Evolutionary conservation across 2,888 invertebrate genomes (phyloP).

Genomic region (Tipula unca): DNA sequence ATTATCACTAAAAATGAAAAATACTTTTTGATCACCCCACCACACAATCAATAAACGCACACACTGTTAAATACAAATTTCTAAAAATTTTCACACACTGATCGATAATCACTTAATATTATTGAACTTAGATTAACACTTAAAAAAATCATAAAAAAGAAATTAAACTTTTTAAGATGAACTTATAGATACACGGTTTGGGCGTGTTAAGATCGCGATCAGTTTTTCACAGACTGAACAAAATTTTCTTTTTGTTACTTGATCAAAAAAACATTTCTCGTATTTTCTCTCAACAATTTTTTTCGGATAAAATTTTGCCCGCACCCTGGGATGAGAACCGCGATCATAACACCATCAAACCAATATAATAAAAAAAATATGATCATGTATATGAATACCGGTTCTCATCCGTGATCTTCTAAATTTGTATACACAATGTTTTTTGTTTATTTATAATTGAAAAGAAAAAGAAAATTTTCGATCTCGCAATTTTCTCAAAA

Average conservation of each 20-base stretch:
- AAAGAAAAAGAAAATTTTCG: not conserved
- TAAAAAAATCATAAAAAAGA: not conserved
- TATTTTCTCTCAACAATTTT: not conserved
- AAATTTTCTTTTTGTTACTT: not conserved
- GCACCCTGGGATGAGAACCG: not conserved
- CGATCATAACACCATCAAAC: not conserved
- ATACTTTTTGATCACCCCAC: not conserved
- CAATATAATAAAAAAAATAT: not conserved
- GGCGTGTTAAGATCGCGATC: not conserved
- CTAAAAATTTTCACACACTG: not conserved
- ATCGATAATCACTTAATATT: not conserved
- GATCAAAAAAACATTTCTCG: not conserved
- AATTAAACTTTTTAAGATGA: not conserved
- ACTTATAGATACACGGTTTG: not conserved
- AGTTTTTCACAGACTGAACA: not conserved
- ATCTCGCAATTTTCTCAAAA: not conserved
- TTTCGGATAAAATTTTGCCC: not conserved
- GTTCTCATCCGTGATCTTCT: not conserved
- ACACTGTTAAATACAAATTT: not conserved
- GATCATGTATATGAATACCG: not conserved
- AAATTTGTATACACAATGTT: not conserved
- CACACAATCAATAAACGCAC: not conserved
- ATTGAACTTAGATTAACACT: not conserved
- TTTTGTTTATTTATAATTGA: constrained; percentile 1
- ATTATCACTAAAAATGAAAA: not conserved